Conservation (phyloP, 1,140 invertebrate genomes). For the Leptinotarsa texana region DNA sequence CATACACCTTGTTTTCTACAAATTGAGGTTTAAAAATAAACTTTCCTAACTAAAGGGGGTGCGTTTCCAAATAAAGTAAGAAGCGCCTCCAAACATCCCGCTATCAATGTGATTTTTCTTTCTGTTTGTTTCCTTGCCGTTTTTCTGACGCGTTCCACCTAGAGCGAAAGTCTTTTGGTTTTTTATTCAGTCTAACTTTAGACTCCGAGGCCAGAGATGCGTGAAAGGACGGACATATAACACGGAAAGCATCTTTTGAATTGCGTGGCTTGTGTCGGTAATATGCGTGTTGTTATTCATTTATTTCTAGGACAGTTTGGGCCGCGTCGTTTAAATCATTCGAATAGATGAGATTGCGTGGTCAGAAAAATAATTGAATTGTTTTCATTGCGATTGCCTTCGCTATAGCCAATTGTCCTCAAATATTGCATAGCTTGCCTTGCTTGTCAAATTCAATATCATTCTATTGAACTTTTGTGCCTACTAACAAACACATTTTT, state of each 20-base stretch:
- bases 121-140: neutral
- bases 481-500: too few species aligned
- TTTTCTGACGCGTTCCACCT: neutral
- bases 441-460: too few species aligned
- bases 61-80: neutral
- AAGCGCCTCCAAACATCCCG: neutral
- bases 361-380: too few species aligned
- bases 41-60: too few species aligned
- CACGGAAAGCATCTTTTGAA: neutral
- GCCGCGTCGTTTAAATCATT: neutral
- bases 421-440: too few species aligned
- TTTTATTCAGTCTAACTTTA: neutral
- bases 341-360: neutral
- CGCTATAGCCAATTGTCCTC: too few species aligned
- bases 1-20: too few species aligned
- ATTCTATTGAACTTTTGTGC: too few species aligned
- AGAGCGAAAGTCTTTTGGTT: neutral
- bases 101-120: neutral
- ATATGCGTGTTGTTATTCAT: neutral
- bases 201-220: slow-evolving; percentile 1
- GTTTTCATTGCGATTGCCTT: too few species aligned
- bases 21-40: too few species aligned
- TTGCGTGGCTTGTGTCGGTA: slow-evolving; percentile 1
- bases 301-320: neutral
- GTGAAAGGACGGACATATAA: neutral